phyloP scores from a whole-genome alignment of 2,888 invertebrate genomes.

The Caenorhabditis macrosperma region DNA sequence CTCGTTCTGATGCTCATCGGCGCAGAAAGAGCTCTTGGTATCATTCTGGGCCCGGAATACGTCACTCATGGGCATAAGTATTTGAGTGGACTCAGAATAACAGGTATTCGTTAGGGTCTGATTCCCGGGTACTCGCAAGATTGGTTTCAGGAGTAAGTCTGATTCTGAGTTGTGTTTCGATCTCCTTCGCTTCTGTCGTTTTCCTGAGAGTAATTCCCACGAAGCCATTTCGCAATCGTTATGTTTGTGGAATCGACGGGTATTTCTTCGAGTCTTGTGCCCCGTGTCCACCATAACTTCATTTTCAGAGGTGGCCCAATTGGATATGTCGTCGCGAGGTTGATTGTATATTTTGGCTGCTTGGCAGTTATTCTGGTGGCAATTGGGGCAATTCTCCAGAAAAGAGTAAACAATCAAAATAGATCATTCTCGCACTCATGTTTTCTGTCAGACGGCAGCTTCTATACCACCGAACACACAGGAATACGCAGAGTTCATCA shows the following conservation, averaged over 20 bases:
- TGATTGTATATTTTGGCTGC: slow-evolving; percentile 74
- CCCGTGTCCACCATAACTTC: not conserved
- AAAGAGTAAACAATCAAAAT: slow-evolving; percentile 40
- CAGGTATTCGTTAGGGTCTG: too few relatives aligned
- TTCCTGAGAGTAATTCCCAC: slow-evolving; percentile 69
- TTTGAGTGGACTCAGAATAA: slow-evolving; percentile 36
- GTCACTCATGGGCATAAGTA: slow-evolving; percentile 38
- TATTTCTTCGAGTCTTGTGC: slow-evolving; percentile 25
- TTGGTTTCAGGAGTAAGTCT: slow-evolving; percentile 31
- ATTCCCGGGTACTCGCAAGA: too few relatives aligned
- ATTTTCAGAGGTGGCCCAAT: slow-evolving; percentile 73
- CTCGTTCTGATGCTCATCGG: slow-evolving; percentile 75
- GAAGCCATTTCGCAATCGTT: slow-evolving; percentile 73
- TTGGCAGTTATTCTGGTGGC: slow-evolving; percentile 71
- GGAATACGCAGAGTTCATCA: slow-evolving; percentile 70
- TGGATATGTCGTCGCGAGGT: slow-evolving; percentile 71
- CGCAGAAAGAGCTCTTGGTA: slow-evolving; percentile 72
- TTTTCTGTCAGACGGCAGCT: slow-evolving; percentile 57
- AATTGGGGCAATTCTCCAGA: slow-evolving; percentile 69
- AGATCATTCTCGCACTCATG: not conserved
- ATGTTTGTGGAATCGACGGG: slow-evolving; percentile 77
- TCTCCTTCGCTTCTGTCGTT: slow-evolving; percentile 44
- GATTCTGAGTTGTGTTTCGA: slow-evolving; percentile 39
- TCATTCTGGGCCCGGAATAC: slow-evolving; percentile 57
- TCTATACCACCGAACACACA: slow-evolving; percentile 63